Conservation (phyloP, 2,113 vertebrate genomes). For the Candoia aspera region DNA sequence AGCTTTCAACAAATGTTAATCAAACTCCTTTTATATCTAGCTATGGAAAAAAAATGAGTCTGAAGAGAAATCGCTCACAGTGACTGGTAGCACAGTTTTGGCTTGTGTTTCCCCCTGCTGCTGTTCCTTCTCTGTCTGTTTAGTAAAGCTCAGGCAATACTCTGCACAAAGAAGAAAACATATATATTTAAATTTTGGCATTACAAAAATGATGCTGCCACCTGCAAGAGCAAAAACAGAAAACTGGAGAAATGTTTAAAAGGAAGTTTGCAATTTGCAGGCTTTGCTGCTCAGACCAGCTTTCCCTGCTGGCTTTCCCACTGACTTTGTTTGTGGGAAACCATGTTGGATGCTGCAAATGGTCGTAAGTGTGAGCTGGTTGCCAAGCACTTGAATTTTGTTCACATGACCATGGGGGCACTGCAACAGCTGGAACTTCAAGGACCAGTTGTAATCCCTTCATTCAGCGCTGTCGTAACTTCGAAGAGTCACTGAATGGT, state of each 20-base stretch:
- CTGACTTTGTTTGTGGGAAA: too few species aligned
- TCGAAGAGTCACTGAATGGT: too few species aligned
- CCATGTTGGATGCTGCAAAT: too few species aligned
- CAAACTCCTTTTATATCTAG: constrained; percentile 25
- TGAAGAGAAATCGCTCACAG: constrained; percentile 12
- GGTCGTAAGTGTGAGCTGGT: too few species aligned
- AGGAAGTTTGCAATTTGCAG: constrained; percentile 24
- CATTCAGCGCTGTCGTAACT: too few species aligned
- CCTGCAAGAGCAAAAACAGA: constrained; percentile 6
- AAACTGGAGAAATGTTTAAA: constrained; percentile 19
- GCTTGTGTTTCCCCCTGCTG: background rate
- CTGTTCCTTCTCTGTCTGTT: background rate
- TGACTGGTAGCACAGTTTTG: constrained; percentile 24
- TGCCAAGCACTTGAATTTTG: too few species aligned
- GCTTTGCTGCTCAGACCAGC: background rate
- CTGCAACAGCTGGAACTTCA: too few species aligned
- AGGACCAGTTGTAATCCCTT: too few species aligned
- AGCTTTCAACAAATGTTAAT: constrained; percentile 38
- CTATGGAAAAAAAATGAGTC: constrained; percentile 11
- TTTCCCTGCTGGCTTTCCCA: background rate
- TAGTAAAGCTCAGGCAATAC: background rate
- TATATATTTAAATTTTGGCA: constrained; percentile 34
- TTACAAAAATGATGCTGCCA: constrained; percentile 11
- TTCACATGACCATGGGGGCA: too few species aligned
- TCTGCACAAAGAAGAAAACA: background rate